These are phyloP conservation scores for Zosterops borbonicus DNA, from an alignment of 2,113 vertebrate species.

Conservation along the genomic window DNA sequence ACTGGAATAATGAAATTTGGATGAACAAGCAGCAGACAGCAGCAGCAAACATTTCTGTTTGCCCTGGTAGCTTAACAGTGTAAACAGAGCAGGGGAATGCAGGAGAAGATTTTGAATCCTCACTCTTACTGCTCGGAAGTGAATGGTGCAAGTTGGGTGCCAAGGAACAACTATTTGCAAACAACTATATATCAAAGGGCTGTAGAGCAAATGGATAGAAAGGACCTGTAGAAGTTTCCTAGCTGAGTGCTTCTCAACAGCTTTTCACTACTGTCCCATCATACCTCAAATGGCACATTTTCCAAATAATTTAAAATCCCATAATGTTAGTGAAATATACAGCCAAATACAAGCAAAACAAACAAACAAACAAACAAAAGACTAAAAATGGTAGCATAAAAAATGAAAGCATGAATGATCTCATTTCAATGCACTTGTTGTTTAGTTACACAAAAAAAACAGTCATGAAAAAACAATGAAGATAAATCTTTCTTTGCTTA, in stretches of 20 bases:
- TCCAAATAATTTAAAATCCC: not conserved
- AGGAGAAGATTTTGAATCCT: not conserved
- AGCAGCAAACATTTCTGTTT: not conserved
- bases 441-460: not conserved
- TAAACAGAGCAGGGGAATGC: not conserved
- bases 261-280: not conserved
- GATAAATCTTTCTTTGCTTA: not conserved
- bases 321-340: not conserved
- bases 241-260: not conserved
- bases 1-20: not conserved
- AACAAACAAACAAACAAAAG: not conserved
- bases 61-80: not conserved
- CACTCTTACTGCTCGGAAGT: not conserved
- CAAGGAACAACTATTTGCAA: not conserved
- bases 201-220: not conserved
- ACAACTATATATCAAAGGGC: accelerated
- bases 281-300: not conserved
- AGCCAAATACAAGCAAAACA: not conserved
- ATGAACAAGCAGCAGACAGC: not conserved
- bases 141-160: not conserved
- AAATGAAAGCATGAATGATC: not conserved
- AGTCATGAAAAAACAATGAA: not conserved
- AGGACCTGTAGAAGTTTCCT: not conserved
- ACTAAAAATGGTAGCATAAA: not conserved
- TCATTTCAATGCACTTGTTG: not conserved